phyloP scores from a whole-genome alignment of 2,113 vertebrate genomes.

The Salminus brasiliensis region DNA sequence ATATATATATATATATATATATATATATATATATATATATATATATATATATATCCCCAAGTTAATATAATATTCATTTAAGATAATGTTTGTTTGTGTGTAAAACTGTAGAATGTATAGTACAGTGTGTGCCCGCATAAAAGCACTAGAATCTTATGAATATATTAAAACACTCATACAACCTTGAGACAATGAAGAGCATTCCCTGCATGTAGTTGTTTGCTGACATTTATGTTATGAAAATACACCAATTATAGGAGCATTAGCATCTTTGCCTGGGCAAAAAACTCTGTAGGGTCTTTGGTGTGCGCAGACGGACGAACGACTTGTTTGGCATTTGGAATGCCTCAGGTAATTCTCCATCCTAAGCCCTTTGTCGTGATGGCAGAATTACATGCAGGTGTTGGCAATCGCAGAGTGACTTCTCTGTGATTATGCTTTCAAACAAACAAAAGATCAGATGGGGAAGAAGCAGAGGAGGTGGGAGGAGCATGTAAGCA shows the following conservation, averaged over 20 bases:
- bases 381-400: conserved; percentile 39
- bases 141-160: background rate
- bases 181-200: background rate
- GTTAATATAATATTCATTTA: too few species aligned
- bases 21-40: too few species aligned
- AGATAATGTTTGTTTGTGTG: too few species aligned
- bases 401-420: conserved; percentile 34
- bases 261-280: conserved; percentile 17
- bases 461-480: conserved; percentile 10
- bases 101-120: background rate
- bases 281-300: conserved; percentile 29
- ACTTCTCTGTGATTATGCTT: conserved; percentile 50
- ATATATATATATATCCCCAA: too few species aligned
- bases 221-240: conserved; percentile 45
- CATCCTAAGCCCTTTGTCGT: conserved; percentile 41
- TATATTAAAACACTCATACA: background rate
- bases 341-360: conserved; percentile 47
- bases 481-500: conserved; percentile 4
- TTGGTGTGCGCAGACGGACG: conserved; percentile 4
- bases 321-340: conserved; percentile 47
- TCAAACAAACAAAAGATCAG: conserved; percentile 46
- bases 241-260: conserved; percentile 39
- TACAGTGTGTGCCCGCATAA: background rate
- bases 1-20: too few species aligned
- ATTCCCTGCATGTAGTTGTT: background rate